Evolutionary conservation across 2,113 vertebrate genomes (phyloP), one percentile per base, ranked within the genome.

Genomic region (Acanthochromis polyacanthus): DNA sequence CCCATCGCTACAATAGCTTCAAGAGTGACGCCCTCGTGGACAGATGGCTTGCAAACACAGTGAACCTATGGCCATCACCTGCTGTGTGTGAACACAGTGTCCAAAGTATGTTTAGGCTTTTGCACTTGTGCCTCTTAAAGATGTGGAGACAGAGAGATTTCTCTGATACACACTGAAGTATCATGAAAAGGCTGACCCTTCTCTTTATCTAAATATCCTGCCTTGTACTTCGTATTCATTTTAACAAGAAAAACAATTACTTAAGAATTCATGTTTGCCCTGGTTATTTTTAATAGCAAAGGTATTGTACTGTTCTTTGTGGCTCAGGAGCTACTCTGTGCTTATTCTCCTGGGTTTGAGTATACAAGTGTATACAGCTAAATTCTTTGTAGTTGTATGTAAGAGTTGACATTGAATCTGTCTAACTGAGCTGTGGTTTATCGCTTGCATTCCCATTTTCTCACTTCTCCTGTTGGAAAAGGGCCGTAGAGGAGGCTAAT

Each of bases 331-430:
- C 5, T 62, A 22, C 56, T 38, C 3, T 32, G 3, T 51, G 53
- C 56, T 48, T 63, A 10, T 74, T 56, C 57, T 57, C 30, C 12
- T 28, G 25, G 65, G 48, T 61, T 66, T 45, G 70, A 62, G 50
- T 38, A 46, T 50, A 70, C 10, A 78, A 30, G 38, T 67, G n/a
- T 36, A 56, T 60, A 62, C 64, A 69, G 25, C 70, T 50, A 45
- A 68, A 69, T 64, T 45, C 1, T 36, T 9, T 22, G 4, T 40
- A 10, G 48, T 61, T 59, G 15, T 43, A 50, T 28, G 28, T 72
- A 55, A 46, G 68, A 87, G 60, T 75, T 87, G 83, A 83, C 85
- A 60, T 80, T 58, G 64, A 55, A 43, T 77, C 57, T 78, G 20
- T 78, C 52, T 73, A 30, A 68, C 71, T 23, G 28, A 82, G 57